Base-by-base conservation (phyloP, 2,888 invertebrate genomes). In the Apamea epomidion region DNA sequence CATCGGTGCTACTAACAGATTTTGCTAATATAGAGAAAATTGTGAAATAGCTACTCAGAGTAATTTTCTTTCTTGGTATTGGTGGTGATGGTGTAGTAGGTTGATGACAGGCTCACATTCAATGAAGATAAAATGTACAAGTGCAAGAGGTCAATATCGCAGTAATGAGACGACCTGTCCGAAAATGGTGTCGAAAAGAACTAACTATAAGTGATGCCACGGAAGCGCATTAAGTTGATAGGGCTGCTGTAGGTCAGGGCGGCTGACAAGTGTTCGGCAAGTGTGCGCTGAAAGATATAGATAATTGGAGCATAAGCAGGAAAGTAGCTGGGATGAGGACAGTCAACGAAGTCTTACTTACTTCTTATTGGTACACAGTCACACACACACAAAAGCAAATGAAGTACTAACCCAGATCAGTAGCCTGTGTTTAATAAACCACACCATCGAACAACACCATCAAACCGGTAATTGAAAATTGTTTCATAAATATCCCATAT, bases 401-500 rank as follows among this genome's bases (percentile, higher is more conserved):
- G 6, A 25, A 16, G 32, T 2, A 48, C n/a, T 5, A 54, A 29
- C 37, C 18, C 42, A 70, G 45, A 84, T 29, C 42, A 45, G 51
- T 18, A 16, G 32, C 45, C 16, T 14, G 42, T n/a, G 8, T 67
- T n/a, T 29, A 67, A 65, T 42, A 65, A 71, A 72, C 25, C 51
- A 75, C 10, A 69, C n/a, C 51, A 75, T 84, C 64, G 37, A 67
- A 60, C n/a, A 58, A 75, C 10, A 69, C n/a, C 51, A 75, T 84
- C 64, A 45, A 67, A 60, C n/a, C 70, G 32, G 75, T 76, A 82
- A 85, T 78, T 74, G 78, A 75, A 76, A 54, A 86, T 85, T 74
- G 76, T 86, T 86, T 85, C 78, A 85, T 85, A 86, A 88, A 86
- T 67, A 82, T 75, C 16, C 86, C 82, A 60, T 88, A 82, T 74